A percentile compares a stretch with the other conserved stretches of the same genome.
These are phyloP conservation scores for Drosophila pectinifera DNA, from an alignment of 1,140 invertebrate genomes.

Conservation along the genomic window DNA sequence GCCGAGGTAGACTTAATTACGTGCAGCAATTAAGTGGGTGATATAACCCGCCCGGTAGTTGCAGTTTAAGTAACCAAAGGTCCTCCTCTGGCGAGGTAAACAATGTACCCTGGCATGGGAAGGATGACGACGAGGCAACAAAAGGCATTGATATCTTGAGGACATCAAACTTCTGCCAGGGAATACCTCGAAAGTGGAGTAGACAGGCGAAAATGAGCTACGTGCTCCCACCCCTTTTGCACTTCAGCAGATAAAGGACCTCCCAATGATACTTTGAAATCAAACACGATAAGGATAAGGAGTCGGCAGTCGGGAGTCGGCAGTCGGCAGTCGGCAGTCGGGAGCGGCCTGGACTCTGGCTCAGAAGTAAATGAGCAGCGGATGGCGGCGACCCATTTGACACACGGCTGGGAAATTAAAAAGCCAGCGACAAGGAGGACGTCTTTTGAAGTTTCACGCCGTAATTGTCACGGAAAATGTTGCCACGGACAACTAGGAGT, in stretches of 20 bases:
- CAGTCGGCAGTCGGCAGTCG: no score
- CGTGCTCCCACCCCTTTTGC: conserved; percentile 2
- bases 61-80: conserved; percentile 20
- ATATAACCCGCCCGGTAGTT: conserved; percentile 1
- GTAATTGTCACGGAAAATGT: conserved; percentile 47
- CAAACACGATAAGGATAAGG: conserved; percentile 59
- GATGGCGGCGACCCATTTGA: conserved; percentile 60
- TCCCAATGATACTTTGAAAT: conserved; percentile 81
- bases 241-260: conserved; percentile 57
- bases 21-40: conserved; percentile 6
- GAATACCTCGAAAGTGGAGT: conserved; percentile 37
- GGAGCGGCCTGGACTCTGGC: not conserved
- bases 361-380: conserved; percentile 56
- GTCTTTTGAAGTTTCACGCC: conserved; percentile 38
- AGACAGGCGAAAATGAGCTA: conserved; percentile 46
- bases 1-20: conserved; percentile 21
- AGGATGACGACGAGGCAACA: conserved; percentile 18
- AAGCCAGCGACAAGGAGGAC: conserved; percentile 32
- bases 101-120: conserved; percentile 11
- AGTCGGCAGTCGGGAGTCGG: no score
- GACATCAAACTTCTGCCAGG: conserved; percentile 17
- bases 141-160: conserved; percentile 48
- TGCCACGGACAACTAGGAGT: conserved; percentile 37
- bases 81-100: conserved; percentile 29
- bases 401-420: conserved; percentile 71